Conservation (phyloP, 2,113 vertebrate species). For the Helogale parvula region DNA sequence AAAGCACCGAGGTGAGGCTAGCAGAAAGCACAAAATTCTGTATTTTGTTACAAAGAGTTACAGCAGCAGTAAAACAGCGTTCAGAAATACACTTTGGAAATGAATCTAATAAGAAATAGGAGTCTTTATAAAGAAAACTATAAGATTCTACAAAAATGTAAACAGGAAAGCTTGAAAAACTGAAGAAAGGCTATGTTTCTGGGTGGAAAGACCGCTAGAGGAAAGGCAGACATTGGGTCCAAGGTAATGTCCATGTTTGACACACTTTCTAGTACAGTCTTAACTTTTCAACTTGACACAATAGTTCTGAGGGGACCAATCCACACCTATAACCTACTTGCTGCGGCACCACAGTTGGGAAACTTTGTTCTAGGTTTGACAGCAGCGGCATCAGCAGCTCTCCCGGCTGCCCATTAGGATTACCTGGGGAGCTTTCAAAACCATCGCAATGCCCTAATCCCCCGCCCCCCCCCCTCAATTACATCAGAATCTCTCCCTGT, state of each 20-base stretch:
- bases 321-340: neutral
- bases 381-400: neutral
- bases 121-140: neutral
- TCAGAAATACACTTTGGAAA: neutral
- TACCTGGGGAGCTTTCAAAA: neutral
- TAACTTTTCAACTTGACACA: neutral
- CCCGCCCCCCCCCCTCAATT: neutral
- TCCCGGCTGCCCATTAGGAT: neutral
- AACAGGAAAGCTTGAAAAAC: neutral
- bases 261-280: neutral
- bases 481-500: neutral
- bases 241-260: neutral
- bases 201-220: accelerated
- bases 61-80: neutral
- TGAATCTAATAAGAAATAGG: conserved; percentile 1
- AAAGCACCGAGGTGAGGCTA: neutral
- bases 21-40: neutral
- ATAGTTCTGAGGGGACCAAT: neutral
- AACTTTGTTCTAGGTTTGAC: neutral
- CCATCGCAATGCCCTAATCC: neutral
- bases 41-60: neutral
- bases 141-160: neutral
- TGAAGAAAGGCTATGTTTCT: neutral
- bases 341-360: neutral
- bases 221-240: neutral